Percentiles rank a stretch among this genome's conserved stretches.
phyloP scores from a whole-genome alignment of 2,113 vertebrate species.

The Saimiri boliviensis region DNA sequence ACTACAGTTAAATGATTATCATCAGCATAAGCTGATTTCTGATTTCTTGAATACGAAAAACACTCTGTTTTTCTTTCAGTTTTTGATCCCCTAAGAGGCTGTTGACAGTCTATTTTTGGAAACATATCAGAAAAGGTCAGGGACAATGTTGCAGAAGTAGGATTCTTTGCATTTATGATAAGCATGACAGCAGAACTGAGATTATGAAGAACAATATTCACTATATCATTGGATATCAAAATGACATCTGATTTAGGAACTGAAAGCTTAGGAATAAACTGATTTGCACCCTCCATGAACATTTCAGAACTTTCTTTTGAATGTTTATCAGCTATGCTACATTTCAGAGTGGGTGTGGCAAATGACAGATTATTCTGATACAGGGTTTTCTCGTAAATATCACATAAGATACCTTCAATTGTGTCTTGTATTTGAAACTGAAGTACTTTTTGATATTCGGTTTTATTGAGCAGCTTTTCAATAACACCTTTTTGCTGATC shows the following conservation, averaged over 20 bases:
- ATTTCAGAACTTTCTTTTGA: constrained; percentile 4
- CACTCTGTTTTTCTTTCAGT: not conserved
- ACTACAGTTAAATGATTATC: not conserved
- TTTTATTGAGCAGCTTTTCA: constrained; percentile 64
- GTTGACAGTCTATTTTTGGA: constrained; percentile 14
- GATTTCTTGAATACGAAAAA: not conserved
- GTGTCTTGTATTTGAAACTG: constrained; percentile 68
- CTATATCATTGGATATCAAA: constrained; percentile 60
- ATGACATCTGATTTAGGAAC: constrained; percentile 69
- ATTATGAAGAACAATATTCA: constrained; percentile 65
- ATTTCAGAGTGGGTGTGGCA: not conserved
- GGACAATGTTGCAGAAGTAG: not conserved
- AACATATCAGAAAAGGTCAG: not conserved
- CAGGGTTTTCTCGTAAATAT: constrained; percentile 69
- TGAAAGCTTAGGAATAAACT: not conserved
- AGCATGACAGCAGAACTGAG: constrained; percentile 36
- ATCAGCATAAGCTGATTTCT: not conserved
- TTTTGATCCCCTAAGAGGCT: not conserved
- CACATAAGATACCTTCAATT: constrained; percentile 56
- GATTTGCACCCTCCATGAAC: not conserved
- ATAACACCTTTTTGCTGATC: constrained; percentile 14
- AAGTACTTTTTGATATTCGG: constrained; percentile 66
- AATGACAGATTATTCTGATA: constrained; percentile 46
- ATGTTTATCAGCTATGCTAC: not conserved
- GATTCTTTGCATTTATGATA: not conserved